A percentile compares a stretch with the other conserved stretches of the same genome.
These are phyloP conservation scores for Rhabdomys pumilio DNA, from an alignment of 2,797 vertebrate genomes.

Conservation along the genomic window DNA sequence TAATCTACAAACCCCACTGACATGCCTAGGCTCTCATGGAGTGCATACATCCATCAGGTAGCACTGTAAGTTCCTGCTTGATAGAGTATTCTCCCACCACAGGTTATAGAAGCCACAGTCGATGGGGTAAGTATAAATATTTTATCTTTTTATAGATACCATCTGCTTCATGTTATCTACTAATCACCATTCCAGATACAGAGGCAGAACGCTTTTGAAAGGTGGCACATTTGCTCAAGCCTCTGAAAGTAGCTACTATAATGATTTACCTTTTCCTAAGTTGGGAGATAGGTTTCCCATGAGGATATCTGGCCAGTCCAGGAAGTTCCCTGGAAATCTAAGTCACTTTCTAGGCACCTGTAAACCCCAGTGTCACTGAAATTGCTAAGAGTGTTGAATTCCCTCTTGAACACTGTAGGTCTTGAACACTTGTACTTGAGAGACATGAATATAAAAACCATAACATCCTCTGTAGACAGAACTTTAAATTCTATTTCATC, in stretches of 20 bases:
- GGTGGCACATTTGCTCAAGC: not conserved
- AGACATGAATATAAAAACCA: not conserved
- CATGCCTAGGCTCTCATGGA: slow-evolving; percentile 29
- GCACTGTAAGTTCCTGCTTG: slow-evolving; percentile 62
- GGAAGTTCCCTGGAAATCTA: not conserved
- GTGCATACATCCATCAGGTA: slow-evolving; percentile 36
- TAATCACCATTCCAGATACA: not conserved
- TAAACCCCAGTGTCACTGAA: not conserved
- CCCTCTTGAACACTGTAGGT: not conserved
- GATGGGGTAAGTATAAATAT: not conserved
- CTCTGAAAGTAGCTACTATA: not conserved
- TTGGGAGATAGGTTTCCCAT: not conserved
- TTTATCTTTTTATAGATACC: not conserved
- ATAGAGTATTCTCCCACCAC: slow-evolving; percentile 36
- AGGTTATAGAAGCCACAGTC: not conserved
- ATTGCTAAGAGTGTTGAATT: not conserved
- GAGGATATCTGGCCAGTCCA: not conserved
- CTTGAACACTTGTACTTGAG: not conserved
- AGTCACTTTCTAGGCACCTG: not conserved
- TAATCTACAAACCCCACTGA: slow-evolving; percentile 72
- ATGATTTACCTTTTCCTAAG: not conserved
- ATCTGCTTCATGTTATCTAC: not conserved
- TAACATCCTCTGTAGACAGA: not conserved
- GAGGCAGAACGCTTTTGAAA: not conserved
- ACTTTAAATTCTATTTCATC: slow-evolving; percentile 48